Evolutionary conservation across 2,113 vertebrate species (phyloP), one percentile per base, ranked within the genome.

Genomic region (Phyllostomus discolor): DNA sequence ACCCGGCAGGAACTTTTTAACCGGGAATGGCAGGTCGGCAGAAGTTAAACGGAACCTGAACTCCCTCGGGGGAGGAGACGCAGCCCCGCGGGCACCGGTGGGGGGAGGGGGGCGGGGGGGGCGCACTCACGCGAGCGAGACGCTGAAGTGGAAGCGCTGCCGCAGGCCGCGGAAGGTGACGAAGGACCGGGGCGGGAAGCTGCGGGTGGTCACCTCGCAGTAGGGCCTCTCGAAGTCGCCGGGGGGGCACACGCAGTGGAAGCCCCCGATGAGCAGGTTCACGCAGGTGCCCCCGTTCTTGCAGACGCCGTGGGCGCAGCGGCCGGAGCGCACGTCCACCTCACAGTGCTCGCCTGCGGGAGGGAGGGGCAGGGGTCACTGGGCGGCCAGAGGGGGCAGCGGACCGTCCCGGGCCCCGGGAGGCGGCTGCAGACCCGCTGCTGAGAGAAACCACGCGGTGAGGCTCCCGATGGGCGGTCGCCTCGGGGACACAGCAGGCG

Each of bases 141-240:
- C 31, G 0, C 98, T 98, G 98, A 99, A 99, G 97, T 99, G 99
- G 95, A 99, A 99, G 5, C 99, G 98, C 82, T 99, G 99, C 12
- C 99, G 92, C 78, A 99, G 98, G 46, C 99, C 99, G 22, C 99
- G 99, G 98, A 99, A 99, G 92, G 99, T 99, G 96, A 99, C 98
- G 64, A 99, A 99, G 79, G 99, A 99, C 92, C 96, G 98, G 0
- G 99, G 98, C 0, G 99, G 99, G 94, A 99, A 99, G 98, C 98
- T 99, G 88, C 98, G 95, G 22, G 99, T 98, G 95, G 98, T 98
- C 98, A 99, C 98, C 96, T 99, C 98, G 0, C 98, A 99, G 96
- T 98, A 99, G 0, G 99, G 99, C 91, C 98, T 95, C 98, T 99
- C 98, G 0, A 97, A 99, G 57, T 97, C 98, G 0, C 98, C 98